phyloP scores from a whole-genome alignment of 2,797 vertebrate species.

The Otus scops region DNA sequence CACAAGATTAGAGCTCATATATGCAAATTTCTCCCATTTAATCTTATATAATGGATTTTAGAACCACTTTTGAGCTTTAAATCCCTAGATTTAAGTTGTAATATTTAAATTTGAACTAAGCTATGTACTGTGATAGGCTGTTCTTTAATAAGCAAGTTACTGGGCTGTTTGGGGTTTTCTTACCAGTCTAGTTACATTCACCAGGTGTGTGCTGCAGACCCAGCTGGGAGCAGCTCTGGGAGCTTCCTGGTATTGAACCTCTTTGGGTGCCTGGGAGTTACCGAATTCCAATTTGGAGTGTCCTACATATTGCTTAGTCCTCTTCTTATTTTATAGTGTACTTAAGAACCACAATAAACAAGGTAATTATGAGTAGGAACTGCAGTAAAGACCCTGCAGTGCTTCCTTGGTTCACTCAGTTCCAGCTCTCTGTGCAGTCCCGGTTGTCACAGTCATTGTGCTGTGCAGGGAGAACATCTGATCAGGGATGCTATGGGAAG shows the following conservation, averaged over 20 bases:
- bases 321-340: neutral
- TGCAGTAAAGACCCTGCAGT: neutral
- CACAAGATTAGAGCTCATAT: neutral
- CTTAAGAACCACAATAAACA: neutral
- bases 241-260: neutral
- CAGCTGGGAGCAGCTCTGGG: neutral
- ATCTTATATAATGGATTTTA: neutral
- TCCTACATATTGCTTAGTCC: neutral
- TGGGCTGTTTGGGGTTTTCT: neutral
- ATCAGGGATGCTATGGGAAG: neutral
- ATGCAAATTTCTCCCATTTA: neutral
- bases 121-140: neutral
- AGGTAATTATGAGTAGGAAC: neutral
- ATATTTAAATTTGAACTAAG: neutral
- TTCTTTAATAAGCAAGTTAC: neutral
- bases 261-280: neutral
- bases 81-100: neutral
- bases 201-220: neutral
- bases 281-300: neutral
- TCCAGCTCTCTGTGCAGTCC: neutral
- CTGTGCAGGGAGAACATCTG: neutral
- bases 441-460: rapidly evolving
- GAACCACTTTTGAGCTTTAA: neutral
- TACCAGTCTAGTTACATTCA: neutral
- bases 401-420: neutral